Percentiles rank a stretch among this genome's conserved stretches.
These are phyloP conservation scores for Sebastes baramenuke DNA, from an alignment of 2,797 vertebrate species.

Conservation along the genomic window DNA sequence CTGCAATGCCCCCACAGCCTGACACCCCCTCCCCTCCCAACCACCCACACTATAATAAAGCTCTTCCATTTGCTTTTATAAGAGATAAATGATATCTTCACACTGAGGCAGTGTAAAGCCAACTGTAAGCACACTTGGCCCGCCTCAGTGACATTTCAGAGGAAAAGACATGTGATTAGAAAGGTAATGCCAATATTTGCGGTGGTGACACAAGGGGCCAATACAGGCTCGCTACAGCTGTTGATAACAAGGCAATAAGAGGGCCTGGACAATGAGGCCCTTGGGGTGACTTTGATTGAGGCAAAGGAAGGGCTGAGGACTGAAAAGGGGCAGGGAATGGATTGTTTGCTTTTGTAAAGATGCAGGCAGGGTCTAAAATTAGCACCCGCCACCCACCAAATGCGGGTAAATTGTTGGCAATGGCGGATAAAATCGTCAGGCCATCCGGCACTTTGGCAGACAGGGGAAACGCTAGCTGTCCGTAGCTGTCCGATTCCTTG, in stretches of 20 bases:
- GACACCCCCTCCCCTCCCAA: slow-evolving; percentile 1
- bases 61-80: slow-evolving; percentile 57
- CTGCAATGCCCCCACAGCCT: slow-evolving; percentile 13
- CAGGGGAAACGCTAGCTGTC: too few relatives aligned
- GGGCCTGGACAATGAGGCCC: slow-evolving; percentile 68
- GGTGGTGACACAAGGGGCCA: slow-evolving; percentile 59
- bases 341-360: slow-evolving; percentile 52
- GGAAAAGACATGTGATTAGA: slow-evolving; percentile 66
- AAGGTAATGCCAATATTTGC: slow-evolving; percentile 75
- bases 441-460: too few relatives aligned
- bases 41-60: slow-evolving; percentile 38
- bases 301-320: slow-evolving; percentile 37
- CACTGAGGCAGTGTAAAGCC: slow-evolving; percentile 17
- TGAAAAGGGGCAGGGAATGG: slow-evolving; percentile 35
- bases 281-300: slow-evolving; percentile 68
- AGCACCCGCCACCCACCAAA: too few relatives aligned
- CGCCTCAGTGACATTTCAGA: slow-evolving; percentile 66
- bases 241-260: slow-evolving; percentile 76
- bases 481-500: too few relatives aligned
- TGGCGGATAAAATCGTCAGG: too few relatives aligned
- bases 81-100: slow-evolving; percentile 54
- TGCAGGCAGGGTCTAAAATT: background rate
- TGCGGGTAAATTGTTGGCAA: too few relatives aligned
- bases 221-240: slow-evolving; percentile 55
- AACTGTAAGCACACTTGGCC: slow-evolving; percentile 49